Conservation (phyloP, 2,113 vertebrate species). For the Muscicapa adusta region DNA sequence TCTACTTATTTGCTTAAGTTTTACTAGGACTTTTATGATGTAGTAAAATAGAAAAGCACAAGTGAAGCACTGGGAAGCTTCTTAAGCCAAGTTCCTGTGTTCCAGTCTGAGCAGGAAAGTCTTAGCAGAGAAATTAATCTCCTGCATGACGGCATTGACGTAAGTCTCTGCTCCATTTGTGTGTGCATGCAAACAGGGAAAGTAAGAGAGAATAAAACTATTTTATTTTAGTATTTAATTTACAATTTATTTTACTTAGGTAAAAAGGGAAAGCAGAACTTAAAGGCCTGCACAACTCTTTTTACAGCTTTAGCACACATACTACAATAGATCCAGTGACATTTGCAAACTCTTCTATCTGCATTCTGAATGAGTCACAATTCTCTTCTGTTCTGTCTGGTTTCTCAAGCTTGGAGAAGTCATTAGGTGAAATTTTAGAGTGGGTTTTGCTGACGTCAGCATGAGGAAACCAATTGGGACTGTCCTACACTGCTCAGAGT, state of each 20-base stretch:
- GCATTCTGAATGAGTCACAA: conserved; percentile 47
- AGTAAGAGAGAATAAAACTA: neutral
- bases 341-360: conserved; percentile 8
- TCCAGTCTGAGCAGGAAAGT: neutral
- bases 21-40: neutral
- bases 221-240: neutral
- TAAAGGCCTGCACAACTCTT: neutral
- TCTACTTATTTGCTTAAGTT: neutral
- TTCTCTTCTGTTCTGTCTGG: conserved; percentile 16
- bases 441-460: conserved; percentile 46
- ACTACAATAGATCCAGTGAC: neutral
- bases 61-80: neutral
- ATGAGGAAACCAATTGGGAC: neutral
- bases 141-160: neutral
- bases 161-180: neutral
- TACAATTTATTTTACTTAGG: neutral
- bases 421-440: conserved; percentile 57
- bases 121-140: conserved; percentile 38
- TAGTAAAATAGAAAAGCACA: neutral
- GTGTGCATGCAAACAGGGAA: conserved; percentile 24
- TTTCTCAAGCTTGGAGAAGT: conserved; percentile 52
- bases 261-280: neutral
- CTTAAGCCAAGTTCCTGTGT: neutral
- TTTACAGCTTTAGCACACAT: neutral
- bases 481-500: neutral